Base-by-base conservation (phyloP, 2,888 invertebrate species). In the Elysia crispata region DNA sequence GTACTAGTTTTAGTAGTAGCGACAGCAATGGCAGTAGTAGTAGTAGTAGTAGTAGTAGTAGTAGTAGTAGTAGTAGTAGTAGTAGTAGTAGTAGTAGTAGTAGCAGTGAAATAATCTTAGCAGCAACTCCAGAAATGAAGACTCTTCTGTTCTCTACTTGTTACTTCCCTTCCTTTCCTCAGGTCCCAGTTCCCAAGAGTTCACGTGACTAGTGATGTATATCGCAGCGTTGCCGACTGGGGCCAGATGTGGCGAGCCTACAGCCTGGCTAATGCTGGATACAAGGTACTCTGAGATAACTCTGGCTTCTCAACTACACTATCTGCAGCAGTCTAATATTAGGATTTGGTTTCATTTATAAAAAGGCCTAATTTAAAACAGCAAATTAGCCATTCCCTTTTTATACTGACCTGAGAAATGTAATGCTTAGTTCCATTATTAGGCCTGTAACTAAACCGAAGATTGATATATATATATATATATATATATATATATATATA, bases 201-300 rank as follows among this genome's bases (percentile, higher is more conserved):
- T 23, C 82, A 88, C 8, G 84, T 89, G 15, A 87, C 84, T 64
- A 86, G 84, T 8, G 86, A 88, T 82, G 87, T 89, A 0, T 91
- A 90, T 90, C 84, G 87, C 67, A 89, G 86, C 73, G 85, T 88
- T 0, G 88, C 86, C 86, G 88, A 89, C 77, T 83, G 84, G 80
- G 86, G 86, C 0, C 76, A 83, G 1, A 86, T 86, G 0, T 79
- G 83, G 50, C 77, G 89, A 18, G 86, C 89, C 8, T 85, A 89
- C 74, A 81, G 83, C 23, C 82, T 90, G 57, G 91, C 90, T 20
- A 91, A 91, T 70, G 82, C 77, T 8, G 90, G 87, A 1, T 90
- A 89, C 79, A 90, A 90, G 89, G 90, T 90, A 75, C 60, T 66
- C 11, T 3, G 41, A 11, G 41, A 41, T 3, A 6, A 6, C 41